Base-by-base conservation (phyloP, 2,888 invertebrate genomes). In the Euzophera pinguis region DNA sequence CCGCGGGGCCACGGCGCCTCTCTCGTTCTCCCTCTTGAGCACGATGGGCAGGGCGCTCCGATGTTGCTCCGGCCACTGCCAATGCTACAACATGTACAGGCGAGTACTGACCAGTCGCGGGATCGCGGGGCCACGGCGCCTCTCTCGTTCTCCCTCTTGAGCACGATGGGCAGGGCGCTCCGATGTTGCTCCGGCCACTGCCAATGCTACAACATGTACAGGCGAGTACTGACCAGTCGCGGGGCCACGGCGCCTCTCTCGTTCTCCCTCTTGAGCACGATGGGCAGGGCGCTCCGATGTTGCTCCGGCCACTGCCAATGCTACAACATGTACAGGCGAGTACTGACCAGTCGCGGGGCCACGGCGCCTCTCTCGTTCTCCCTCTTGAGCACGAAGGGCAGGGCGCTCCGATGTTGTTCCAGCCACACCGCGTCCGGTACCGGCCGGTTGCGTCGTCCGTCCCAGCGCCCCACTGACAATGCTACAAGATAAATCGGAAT, bases 401-500 rank as follows among this genome's bases (percentile, higher is more conserved):
- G 71, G 47, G 89, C 90, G 52, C 90, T 83, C 47, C 90, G 84
- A 43, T 90, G 90, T 59, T 90, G 90, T 63, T 90, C 90, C 55
- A 90, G 69, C 90, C 90, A 90, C 57, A 90, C 90, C 37, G 90
- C 90, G 65, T 90, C 90, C 5, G 90, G 90, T 58, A 90, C 89
- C 37, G 89, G 88, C 53, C 89, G 81, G 69, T 79, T 84, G 63
- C 89, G 85, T 13, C 89, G 80, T 17, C 82, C 81, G 69, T 89
- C 88, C 89, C 89, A 89, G 56, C 77, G 73, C 14, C 84, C 84
- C 64, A 67, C 69, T 52, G 70, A 72, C 68, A 69, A 27, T 8
- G 49, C 49, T 49, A 49, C 27, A 49, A 49, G 9, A 45, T 41
- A 16, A 9, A n/a, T 4, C 41, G 16, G 14, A 7, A 16, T 7